Conservation (phyloP, 2,888 invertebrate genomes). For the Bimastos eiseni region DNA sequence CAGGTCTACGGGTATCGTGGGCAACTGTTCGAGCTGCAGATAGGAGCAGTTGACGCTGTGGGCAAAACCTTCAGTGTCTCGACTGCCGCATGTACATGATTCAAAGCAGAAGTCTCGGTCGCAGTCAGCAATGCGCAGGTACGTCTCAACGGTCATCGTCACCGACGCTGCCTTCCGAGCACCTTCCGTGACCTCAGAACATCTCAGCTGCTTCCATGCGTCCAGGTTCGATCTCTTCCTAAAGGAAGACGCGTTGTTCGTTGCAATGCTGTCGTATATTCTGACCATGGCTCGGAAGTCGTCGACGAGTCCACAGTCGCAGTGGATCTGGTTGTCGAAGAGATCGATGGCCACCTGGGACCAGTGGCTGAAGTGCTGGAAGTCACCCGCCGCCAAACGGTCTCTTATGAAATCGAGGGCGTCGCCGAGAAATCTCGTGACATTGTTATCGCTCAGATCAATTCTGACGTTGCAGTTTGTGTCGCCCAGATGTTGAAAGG, state of each 20-base stretch:
- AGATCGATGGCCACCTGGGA: conserved; percentile 36
- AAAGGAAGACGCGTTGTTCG: not conserved
- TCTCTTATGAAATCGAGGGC: conserved; percentile 10
- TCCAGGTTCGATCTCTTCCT: not conserved
- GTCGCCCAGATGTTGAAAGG: conserved; percentile 41
- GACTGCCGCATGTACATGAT: not conserved
- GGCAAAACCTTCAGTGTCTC: not conserved
- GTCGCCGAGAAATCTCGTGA: conserved; percentile 35
- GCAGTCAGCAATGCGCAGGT: not conserved
- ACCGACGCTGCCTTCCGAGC: not conserved
- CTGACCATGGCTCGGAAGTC: conserved; percentile 25
- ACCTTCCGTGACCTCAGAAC: not conserved
- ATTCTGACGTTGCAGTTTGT: conserved; percentile 33
- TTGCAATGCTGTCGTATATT: not conserved
- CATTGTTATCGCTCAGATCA: conserved; percentile 35
- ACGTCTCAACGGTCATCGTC: not conserved
- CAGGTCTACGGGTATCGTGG: not conserved
- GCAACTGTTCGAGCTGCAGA: not conserved
- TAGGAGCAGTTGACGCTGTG: not conserved
- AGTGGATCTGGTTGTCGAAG: conserved; percentile 36
- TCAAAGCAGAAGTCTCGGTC: not conserved
- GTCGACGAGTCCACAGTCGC: conserved; percentile 37
- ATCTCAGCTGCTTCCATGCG: not conserved
- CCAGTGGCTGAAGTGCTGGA: conserved; percentile 37
- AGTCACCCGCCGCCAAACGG: not conserved